Base-by-base conservation (phyloP, 2,113 vertebrate species). In the Hylia prasina region DNA sequence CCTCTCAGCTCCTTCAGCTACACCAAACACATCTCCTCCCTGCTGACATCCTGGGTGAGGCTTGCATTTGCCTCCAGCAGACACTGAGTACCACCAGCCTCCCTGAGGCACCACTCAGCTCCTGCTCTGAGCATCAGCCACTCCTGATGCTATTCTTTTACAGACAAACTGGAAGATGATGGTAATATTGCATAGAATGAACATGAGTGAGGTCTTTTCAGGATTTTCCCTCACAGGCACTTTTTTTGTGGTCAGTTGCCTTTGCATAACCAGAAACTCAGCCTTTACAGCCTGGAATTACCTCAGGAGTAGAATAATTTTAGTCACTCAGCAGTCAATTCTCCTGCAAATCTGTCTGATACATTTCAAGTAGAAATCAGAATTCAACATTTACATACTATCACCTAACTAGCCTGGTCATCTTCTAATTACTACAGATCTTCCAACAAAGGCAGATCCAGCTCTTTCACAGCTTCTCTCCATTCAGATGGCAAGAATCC, bases 81-180 rank as follows among this genome's bases (percentile, higher is more conserved):
- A 63, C 2, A 6, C 22, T 48, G 47, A 63, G 60, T 12, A 51
- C 15, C 7, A 31, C 15, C 42, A 21, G 42, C 25, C 58, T 42
- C 1, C 0, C 35, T 28, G 33, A 50, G 40, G 39, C n/a, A 54
- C 25, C 28, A 3, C 8, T n/a, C 7, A 3, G 27, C 31, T 66
- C 47, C 66, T 57, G 50, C 39, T n/a, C n/a, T n/a, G n/a, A n/a
- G n/a, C n/a, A n/a, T n/a, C 53, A 77, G 54, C 24, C 30, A 11
- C 3, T 35, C 37, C 54, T 58, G 13, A 50, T 17, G 9, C 7
- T 73, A 2, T 3, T 78, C 35, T 70, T 31, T 83, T 14, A 51
- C 69, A 72, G 20, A 27, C 48, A 60, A 28, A 90, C 4, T 47
- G 17, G 19, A 80, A 87, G 61, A 35, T 27, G 25, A 83, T 8